phyloP scores from a whole-genome alignment of 2,113 vertebrate genomes.

The Apodemus sylvaticus region DNA sequence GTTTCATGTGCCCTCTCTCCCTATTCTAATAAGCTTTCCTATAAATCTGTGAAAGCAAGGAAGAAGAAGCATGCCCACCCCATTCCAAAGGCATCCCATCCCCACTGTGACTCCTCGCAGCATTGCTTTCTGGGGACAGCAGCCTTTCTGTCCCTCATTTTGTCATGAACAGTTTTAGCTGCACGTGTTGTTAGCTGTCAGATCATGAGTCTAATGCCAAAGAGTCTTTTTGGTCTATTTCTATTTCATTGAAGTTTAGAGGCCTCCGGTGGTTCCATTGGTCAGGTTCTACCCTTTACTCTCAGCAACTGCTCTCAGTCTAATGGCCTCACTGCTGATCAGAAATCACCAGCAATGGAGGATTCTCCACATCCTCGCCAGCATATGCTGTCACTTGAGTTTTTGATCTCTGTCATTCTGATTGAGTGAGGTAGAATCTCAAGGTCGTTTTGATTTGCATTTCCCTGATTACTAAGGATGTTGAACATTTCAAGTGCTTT shows the following conservation, averaged over 20 bases:
- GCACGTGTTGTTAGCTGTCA: not conserved
- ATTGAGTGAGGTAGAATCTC: no score
- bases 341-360: slow-evolving; percentile 87
- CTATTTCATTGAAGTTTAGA: not conserved
- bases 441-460: no score
- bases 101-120: not conserved
- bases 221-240: not conserved
- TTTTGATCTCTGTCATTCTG: no score
- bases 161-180: not conserved
- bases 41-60: not conserved
- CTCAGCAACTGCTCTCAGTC: slow-evolving; percentile 95
- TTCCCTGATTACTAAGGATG: no score
- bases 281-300: slow-evolving; percentile 92
- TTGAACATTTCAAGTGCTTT: no score
- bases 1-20: not conserved
- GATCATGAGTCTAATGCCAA: not conserved
- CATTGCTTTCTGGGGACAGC: not conserved
- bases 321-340: slow-evolving; percentile 98
- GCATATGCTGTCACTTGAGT: no score
- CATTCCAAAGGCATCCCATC: not conserved
- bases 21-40: not conserved
- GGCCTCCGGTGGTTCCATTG: not conserved
- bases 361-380: no score
- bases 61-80: not conserved
- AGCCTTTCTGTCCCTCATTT: not conserved